Percentiles rank a stretch among this genome's conserved stretches.
Evolutionary conservation across 2,113 vertebrate genomes (phyloP).

Genomic region (Meriones unguiculatus): DNA sequence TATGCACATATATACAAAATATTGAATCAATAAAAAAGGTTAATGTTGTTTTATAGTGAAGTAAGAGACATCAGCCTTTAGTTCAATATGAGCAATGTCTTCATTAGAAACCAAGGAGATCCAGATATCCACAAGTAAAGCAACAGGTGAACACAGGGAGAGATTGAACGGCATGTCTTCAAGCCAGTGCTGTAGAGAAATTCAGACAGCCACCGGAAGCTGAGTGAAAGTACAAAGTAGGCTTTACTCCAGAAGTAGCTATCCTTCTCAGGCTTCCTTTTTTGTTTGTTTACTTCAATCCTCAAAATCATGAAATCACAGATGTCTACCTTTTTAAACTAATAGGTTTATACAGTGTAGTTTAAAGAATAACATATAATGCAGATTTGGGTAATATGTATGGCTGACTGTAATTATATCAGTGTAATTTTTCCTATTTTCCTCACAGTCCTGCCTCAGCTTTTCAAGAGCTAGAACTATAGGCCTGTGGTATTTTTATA

Average conservation of each 20-base stretch:
- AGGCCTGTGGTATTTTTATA: background rate
- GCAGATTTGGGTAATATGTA: background rate
- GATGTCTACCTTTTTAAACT: background rate
- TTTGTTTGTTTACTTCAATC: background rate
- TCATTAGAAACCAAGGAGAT: background rate
- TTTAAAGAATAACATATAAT: background rate
- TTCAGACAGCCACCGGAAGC: accelerated
- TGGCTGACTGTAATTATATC: background rate
- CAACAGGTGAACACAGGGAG: background rate
- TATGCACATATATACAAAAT: background rate
- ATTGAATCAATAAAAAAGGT: background rate
- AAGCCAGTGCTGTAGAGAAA: background rate
- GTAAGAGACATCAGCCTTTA: background rate
- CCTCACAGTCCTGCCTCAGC: background rate
- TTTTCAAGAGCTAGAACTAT: background rate
- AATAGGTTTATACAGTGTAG: background rate
- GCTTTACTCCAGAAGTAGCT: background rate
- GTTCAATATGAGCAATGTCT: background rate
- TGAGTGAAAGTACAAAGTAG: background rate
- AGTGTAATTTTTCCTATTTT: background rate
- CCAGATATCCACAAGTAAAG: background rate
- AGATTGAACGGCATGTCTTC: background rate
- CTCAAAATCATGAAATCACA: background rate
- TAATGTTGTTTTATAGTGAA: background rate
- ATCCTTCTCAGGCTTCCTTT: background rate